Base-by-base conservation (phyloP, 2,113 vertebrate genomes). In the Microtus oregoni region DNA sequence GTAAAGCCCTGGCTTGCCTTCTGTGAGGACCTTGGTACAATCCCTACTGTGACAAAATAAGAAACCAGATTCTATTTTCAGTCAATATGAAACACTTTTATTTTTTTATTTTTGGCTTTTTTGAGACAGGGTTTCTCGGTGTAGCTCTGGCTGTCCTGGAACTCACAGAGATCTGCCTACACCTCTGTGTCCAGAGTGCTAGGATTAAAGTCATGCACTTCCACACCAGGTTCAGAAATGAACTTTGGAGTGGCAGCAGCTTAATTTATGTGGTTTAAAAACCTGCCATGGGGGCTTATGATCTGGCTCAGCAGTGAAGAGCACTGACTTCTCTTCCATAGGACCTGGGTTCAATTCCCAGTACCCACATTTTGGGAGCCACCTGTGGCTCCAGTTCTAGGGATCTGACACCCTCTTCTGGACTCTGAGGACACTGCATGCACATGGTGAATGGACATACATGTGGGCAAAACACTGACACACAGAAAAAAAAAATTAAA, bases 41-140 rank as follows among this genome's bases (percentile, higher is more conserved):
- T 68, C 41, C 61, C 41, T 68, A 7, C 10, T 19, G 52, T n/a
- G 22, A 88, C 50, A 88, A 55, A 72, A 67, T n/a, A 52, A 94
- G 89, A 91, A 92, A 86, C 35, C 30, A 6, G 72, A 88, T 47
- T 41, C 65, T 35, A 26, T 44, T 89, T 92, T 97, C 67, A 72
- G 41, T 72, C 86, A 70, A 3, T 81, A 15, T 41, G 73, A 92
- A 73, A 73, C 73, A 41, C 22, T 89, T 11, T 73, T 72, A 20
- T 68, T 65, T 13, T 58, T 20, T 20, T 58, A 20, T 58, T 58
- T 68, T 38, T 17, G 8, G 19, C 58, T 38, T 38, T 73, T 38
- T 73, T 20, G 19, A 73, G 70, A 73, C n/a, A 72, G 35, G n/a
- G 70, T 73, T 52, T 52, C 50, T 52, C 12, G 50, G 50, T 52